Evolutionary conservation across 2,797 vertebrate genomes (phyloP).

Genomic region (Champsocephalus esox): DNA sequence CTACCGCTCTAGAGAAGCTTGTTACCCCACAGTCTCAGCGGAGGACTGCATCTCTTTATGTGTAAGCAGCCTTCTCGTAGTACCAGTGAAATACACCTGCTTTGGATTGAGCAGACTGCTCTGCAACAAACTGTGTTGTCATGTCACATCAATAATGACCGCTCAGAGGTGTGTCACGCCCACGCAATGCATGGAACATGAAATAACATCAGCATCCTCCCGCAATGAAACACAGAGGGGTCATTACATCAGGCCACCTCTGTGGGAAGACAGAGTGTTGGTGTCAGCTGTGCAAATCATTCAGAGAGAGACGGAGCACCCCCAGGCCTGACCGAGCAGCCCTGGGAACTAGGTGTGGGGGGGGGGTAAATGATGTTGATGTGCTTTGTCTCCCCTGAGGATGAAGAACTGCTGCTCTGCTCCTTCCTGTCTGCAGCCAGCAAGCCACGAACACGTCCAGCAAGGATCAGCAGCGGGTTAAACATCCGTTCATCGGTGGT

Average conservation of each 20-base stretch:
- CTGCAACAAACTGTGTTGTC: slow-evolving; percentile 11
- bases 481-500: slow-evolving; percentile 29
- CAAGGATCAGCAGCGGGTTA: slow-evolving; percentile 26
- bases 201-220: slow-evolving; percentile 11
- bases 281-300: slow-evolving; percentile 43
- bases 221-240: slow-evolving; percentile 15
- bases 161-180: slow-evolving; percentile 28
- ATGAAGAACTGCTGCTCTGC: slow-evolving; percentile 4
- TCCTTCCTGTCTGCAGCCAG: slow-evolving; percentile 7
- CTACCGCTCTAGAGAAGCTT: background rate
- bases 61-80: background rate
- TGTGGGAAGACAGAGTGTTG: slow-evolving; percentile 33
- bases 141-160: slow-evolving; percentile 30
- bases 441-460: slow-evolving; percentile 9
- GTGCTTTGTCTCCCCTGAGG: slow-evolving; percentile 14
- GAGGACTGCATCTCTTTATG: background rate
- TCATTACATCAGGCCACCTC: slow-evolving; percentile 45
- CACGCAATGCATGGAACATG: slow-evolving; percentile 26
- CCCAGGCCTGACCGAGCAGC: slow-evolving; percentile 6
- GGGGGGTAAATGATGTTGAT: slow-evolving; percentile 21
- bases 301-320: slow-evolving; percentile 32
- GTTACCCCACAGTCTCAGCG: background rate
- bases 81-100: background rate
- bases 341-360: background rate
- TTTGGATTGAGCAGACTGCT: slow-evolving; percentile 13